phyloP scores from a whole-genome alignment of 2,888 invertebrate genomes.

The Mactromeris polynyma region DNA sequence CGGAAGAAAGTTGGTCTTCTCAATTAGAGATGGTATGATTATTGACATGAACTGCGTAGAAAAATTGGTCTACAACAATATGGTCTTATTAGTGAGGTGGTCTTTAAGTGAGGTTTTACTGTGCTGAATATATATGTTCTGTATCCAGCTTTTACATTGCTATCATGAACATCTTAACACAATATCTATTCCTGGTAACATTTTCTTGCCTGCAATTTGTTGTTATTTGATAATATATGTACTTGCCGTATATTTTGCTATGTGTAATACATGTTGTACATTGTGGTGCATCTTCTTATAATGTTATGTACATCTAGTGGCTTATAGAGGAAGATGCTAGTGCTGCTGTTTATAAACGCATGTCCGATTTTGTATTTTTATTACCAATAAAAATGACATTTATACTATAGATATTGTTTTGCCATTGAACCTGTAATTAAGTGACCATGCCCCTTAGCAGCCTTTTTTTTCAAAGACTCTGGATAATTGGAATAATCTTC shows the following conservation, averaged over 20 bases:
- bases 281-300: not conserved
- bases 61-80: too few relatives aligned
- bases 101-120: too few relatives aligned
- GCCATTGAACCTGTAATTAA: not conserved
- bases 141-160: too few relatives aligned
- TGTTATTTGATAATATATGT: not conserved
- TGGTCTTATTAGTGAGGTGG: too few relatives aligned
- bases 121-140: too few relatives aligned
- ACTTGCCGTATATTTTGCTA: not conserved
- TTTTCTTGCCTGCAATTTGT: not conserved
- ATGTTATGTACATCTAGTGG: constrained; percentile 8
- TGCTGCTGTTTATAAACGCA: constrained; percentile 16
- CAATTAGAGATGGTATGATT: too few relatives aligned
- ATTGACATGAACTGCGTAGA: too few relatives aligned
- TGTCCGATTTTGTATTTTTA: constrained; percentile 18
- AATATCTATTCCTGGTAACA: not conserved
- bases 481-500: too few relatives aligned
- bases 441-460: too few relatives aligned
- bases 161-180: not conserved
- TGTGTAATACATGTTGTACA: not conserved
- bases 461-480: too few relatives aligned
- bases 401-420: not conserved
- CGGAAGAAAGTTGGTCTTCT: too few relatives aligned
- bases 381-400: constrained; percentile 7
- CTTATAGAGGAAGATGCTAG: constrained; percentile 13